These are phyloP conservation scores for Iselma pallidipennis DNA, from an alignment of 2,888 invertebrate genomes.

Conservation along the genomic window DNA sequence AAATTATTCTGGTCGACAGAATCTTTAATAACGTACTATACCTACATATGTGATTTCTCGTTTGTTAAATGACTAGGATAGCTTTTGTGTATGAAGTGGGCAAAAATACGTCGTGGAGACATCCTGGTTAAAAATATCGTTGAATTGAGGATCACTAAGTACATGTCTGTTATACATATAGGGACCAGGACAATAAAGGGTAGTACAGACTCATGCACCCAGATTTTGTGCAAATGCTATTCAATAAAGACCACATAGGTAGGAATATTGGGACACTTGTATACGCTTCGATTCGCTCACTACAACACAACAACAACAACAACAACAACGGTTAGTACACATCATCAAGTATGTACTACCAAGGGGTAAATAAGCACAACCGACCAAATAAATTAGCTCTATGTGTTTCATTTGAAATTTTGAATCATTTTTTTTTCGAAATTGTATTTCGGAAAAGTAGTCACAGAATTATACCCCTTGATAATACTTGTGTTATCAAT, in stretches of 20 bases:
- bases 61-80: background rate
- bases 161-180: too few species aligned
- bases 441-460: background rate
- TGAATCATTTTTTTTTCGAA: background rate
- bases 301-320: conserved; percentile 2
- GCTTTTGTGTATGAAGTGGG: background rate
- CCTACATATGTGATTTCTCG: conserved; percentile 1
- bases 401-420: background rate
- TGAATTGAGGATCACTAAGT: conserved; percentile 18
- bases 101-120: conserved; percentile 28
- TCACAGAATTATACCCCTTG: conserved; percentile 1
- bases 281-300: conserved; percentile 41
- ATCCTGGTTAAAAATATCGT: conserved; percentile 20
- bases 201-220: conserved; percentile 27
- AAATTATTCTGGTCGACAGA: conserved; percentile 22
- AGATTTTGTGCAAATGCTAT: conserved; percentile 37
- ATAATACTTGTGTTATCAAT: conserved; percentile 1
- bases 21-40: conserved; percentile 12
- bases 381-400: conserved; percentile 15
- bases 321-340: background rate
- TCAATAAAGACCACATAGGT: conserved; percentile 50
- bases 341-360: conserved; percentile 2
- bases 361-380: conserved; percentile 23
- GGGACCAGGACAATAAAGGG: conserved; percentile 24
- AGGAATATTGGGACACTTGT: conserved; percentile 51